phyloP scores from a whole-genome alignment of 2,888 invertebrate genomes.

The Lycophotia porphyrea region DNA sequence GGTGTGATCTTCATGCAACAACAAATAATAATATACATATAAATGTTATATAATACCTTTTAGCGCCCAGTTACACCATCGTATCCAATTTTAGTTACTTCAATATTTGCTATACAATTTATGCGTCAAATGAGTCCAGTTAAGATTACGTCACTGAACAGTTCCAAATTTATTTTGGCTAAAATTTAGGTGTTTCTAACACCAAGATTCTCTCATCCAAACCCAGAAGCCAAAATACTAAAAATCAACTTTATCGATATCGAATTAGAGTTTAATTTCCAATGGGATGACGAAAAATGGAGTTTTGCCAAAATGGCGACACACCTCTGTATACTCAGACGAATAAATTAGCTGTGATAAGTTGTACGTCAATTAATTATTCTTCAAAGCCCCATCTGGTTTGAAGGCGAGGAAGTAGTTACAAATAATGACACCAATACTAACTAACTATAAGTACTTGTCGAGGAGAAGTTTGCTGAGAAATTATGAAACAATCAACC shows the following conservation, averaged over 20 bases:
- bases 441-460: conserved; percentile 61
- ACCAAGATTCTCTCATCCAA: conserved; percentile 72
- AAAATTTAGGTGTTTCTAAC: conserved; percentile 83
- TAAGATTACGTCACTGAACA: conserved; percentile 82
- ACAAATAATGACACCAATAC: conserved; percentile 75
- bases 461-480: conserved; percentile 47
- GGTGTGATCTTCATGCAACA: background rate
- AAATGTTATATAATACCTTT: conserved; percentile 28
- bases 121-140: conserved; percentile 74
- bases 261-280: conserved; percentile 66
- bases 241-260: conserved; percentile 64
- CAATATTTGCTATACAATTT: conserved; percentile 66
- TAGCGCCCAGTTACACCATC: conserved; percentile 48
- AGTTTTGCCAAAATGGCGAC: conserved; percentile 87
- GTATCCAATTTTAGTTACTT: conserved; percentile 69
- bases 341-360: conserved; percentile 90
- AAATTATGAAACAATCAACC: conserved; percentile 62
- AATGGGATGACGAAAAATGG: conserved; percentile 71
- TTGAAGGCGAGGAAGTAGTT: conserved; percentile 77
- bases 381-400: conserved; percentile 90
- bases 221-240: conserved; percentile 67
- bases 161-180: conserved; percentile 87
- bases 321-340: conserved; percentile 87
- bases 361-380: conserved; percentile 90
- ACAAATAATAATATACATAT: no score